These are phyloP conservation scores for Astropecten irregularis DNA, from an alignment of 53 echinoderm and acorn worm species.

Conservation along the genomic window DNA sequence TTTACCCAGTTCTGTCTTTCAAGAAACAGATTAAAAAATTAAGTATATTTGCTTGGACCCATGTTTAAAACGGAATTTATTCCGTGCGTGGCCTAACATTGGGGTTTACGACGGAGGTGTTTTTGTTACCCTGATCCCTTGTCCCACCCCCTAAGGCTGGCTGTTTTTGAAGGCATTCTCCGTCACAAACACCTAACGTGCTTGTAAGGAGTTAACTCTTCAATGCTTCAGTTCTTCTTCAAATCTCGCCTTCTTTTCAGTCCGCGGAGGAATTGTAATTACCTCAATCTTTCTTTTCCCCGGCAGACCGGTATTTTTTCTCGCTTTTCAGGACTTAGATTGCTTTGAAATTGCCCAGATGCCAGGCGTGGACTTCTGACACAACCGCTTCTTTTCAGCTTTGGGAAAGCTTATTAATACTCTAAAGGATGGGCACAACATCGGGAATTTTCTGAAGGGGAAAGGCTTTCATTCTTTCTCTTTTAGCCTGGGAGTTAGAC, in stretches of 20 bases:
- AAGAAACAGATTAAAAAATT: no score
- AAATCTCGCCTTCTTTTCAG: not conserved
- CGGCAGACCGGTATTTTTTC: no score
- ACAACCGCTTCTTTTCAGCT: not conserved
- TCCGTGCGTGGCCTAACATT: no score
- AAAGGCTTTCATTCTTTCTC: no score
- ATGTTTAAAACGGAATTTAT: no score
- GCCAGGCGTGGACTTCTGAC: not conserved
- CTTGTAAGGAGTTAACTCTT: constrained; percentile 33
- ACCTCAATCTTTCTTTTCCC: not conserved
- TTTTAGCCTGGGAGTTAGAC: no score
- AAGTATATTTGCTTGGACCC: no score
- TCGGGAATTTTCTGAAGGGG: no score
- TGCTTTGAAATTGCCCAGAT: constrained; percentile 6
- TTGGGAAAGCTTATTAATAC: no score
- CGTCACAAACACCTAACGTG: constrained; percentile 1
- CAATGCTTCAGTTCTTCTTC: not conserved
- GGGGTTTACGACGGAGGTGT: no score
- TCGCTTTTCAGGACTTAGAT: not conserved
- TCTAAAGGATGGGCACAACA: not conserved
- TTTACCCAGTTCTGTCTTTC: no score
- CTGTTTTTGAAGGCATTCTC: not conserved
- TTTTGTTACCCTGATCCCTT: no score
- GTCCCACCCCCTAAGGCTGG: not conserved
- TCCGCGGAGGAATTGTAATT: not conserved